Percentiles rank a stretch among this genome's conserved stretches.
phyloP scores from a whole-genome alignment of 2,113 vertebrate genomes.

The Toxotes chatareus region DNA sequence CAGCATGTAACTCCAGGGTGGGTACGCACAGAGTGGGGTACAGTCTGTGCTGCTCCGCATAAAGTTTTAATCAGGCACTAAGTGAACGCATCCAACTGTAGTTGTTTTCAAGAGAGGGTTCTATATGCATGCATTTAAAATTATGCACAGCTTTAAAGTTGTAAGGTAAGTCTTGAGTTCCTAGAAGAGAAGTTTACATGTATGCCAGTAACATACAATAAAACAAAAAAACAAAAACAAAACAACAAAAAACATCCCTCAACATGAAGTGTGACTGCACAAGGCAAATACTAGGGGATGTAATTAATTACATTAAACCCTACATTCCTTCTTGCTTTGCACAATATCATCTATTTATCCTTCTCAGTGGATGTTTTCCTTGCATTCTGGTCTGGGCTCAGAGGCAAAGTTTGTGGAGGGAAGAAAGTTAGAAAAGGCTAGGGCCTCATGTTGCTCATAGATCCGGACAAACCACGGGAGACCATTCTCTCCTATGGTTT shows the following conservation, averaged over 20 bases:
- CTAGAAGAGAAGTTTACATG: background rate
- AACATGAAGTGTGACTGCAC: no score
- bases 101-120: background rate
- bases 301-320: background rate
- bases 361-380: constrained; percentile 9
- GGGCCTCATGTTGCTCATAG: constrained; percentile 17
- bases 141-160: background rate
- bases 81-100: background rate
- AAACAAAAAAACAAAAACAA: no score
- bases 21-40: background rate
- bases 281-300: background rate
- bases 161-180: background rate
- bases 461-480: constrained; percentile 21
- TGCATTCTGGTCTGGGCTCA: background rate
- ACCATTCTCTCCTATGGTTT: constrained; percentile 41
- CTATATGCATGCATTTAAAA: background rate
- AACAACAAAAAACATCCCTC: background rate
- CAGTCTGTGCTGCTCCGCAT: background rate
- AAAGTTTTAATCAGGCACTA: constrained; percentile 4
- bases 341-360: background rate
- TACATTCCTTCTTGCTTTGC: background rate
- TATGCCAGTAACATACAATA: background rate
- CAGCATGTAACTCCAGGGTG: background rate
- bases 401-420: background rate
- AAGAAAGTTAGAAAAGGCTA: background rate